Evolutionary conservation across 2,797 vertebrate genomes (phyloP), one percentile per base, ranked within the genome.

Genomic region (Mormyrus hasselquistii): DNA sequence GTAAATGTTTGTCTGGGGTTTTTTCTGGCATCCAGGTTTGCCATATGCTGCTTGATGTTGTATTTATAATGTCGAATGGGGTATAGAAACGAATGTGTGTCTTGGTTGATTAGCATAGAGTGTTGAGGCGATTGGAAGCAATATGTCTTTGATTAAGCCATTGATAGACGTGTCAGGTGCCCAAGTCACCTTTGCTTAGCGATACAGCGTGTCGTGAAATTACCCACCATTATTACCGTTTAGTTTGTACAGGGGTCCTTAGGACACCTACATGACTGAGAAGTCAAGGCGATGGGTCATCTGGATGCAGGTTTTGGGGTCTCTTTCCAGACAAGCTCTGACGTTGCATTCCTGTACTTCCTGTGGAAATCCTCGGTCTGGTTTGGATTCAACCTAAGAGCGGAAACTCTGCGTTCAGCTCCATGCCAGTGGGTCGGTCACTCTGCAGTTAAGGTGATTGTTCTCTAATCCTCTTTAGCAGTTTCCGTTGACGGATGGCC

Each of bases 1-100:
- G 90, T 94, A 95, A 92, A 89, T 5, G 55, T 47, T 69, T 62
- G 89, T 86, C 84, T 82, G 65, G 65, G 29, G 69, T 91, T 86
- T 62, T 86, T 53, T 52, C 76, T 82, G 76, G 19, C 29, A 4
- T 82, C 76, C 34, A 79, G 44, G 38, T 38, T 79, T 44, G 14
- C 47, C 76, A 47, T 82, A n/a, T 47, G 34, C 19, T 38, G 29
- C 29, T 12, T 73, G 65, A 38, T 34, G 38, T 38, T 38, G 65
- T 73, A 8, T 69, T 34, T 69, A 14, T 69, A 73, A 38, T 73
- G 12, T 38, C 2, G 0, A 38, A 38, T 38, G 29, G 12, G 29
- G 29, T 44, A 79, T 47, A 41, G 16, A 47, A 47, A n/a, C 38
- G n/a, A 79, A 79, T 79, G 41, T 44, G 73, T 47, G 41, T 47